phyloP scores from a whole-genome alignment of 1,140 invertebrate genomes.

The Mactra quadrangularis region DNA sequence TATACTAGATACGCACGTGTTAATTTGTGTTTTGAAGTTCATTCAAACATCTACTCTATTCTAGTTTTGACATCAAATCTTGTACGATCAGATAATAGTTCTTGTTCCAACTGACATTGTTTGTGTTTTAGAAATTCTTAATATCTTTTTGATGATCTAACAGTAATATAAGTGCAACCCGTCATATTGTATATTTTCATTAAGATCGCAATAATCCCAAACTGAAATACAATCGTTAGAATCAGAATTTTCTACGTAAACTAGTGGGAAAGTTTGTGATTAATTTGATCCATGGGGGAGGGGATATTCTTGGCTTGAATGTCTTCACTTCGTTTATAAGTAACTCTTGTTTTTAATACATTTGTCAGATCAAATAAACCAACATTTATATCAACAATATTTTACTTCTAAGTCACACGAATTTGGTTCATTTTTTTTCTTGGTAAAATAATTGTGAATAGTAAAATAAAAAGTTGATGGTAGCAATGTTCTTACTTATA shows the following conservation, averaged over 20 bases:
- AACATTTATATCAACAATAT: too few species aligned
- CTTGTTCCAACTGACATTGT: conserved; percentile 35
- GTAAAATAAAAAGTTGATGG: too few species aligned
- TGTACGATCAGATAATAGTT: conserved; percentile 29
- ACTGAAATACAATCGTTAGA: conserved; percentile 36
- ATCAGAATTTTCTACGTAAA: conserved; percentile 34
- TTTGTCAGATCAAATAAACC: too few species aligned
- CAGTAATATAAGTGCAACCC: conserved; percentile 37
- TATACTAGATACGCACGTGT: too few species aligned
- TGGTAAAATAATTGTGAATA: too few species aligned
- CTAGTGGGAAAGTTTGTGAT: conserved; percentile 22
- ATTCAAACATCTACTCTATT: too few species aligned
- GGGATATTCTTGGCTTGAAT: conserved; percentile 24
- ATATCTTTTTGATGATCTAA: conserved; percentile 47
- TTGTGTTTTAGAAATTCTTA: conserved; percentile 33
- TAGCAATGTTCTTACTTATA: too few species aligned
- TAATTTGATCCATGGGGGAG: conserved; percentile 23
- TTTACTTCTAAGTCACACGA: too few species aligned
- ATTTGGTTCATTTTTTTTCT: too few species aligned
- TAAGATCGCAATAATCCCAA: conserved; percentile 4
- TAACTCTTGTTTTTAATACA: neutral
- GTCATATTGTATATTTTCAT: conserved; percentile 44
- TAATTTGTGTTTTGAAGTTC: too few species aligned
- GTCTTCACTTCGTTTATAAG: conserved; percentile 17
- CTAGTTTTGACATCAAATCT: too few species aligned